A percentile compares a stretch with the other conserved stretches of the same genome.
Evolutionary conservation across 2,113 vertebrate genomes (phyloP).

Genomic region (Psettodes erumei): DNA sequence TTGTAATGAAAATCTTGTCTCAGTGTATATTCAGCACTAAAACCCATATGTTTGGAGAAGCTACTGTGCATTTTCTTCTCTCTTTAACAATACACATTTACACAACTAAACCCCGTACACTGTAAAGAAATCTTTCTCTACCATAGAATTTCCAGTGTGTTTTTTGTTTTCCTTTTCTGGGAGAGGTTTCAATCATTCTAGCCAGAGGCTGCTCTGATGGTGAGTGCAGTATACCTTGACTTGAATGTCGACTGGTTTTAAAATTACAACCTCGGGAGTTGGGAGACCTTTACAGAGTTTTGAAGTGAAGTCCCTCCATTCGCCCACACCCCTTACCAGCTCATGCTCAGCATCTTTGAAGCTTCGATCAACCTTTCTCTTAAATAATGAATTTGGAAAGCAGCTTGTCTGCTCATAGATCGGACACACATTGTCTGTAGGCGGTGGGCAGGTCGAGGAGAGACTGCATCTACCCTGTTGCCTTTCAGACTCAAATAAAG

Average conservation of each 20-base stretch:
- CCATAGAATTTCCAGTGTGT: conserved; percentile 8
- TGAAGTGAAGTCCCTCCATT: conserved; percentile 41
- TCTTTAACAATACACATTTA: conserved; percentile 5
- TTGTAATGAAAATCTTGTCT: conserved; percentile 22
- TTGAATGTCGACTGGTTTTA: conserved; percentile 38
- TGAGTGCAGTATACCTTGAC: conserved; percentile 6
- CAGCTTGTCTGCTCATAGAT: conserved; percentile 28
- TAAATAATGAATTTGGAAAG: conserved; percentile 63
- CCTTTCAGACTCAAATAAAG: conserved; percentile 38
- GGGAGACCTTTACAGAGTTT: conserved; percentile 56
- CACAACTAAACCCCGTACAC: conserved; percentile 6
- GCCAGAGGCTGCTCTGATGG: conserved; percentile 2
- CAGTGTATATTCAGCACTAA: conserved; percentile 4
- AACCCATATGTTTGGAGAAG: conserved; percentile 16
- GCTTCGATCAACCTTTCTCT: conserved; percentile 36
- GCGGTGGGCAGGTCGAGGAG: background rate
- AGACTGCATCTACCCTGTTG: conserved; percentile 16
- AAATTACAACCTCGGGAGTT: conserved; percentile 47
- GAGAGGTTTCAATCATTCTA: conserved; percentile 8
- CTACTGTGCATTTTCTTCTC: background rate
- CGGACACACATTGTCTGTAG: conserved; percentile 16
- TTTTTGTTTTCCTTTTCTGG: conserved; percentile 5
- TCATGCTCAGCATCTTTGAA: conserved; percentile 51
- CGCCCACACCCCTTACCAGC: conserved; percentile 13
- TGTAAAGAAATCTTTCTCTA: conserved; percentile 7